A percentile compares a stretch with the other conserved stretches of the same genome.
Conservation (phyloP, 92 coral and sea anemone genomes). For the Pocillopora grandis region DNA sequence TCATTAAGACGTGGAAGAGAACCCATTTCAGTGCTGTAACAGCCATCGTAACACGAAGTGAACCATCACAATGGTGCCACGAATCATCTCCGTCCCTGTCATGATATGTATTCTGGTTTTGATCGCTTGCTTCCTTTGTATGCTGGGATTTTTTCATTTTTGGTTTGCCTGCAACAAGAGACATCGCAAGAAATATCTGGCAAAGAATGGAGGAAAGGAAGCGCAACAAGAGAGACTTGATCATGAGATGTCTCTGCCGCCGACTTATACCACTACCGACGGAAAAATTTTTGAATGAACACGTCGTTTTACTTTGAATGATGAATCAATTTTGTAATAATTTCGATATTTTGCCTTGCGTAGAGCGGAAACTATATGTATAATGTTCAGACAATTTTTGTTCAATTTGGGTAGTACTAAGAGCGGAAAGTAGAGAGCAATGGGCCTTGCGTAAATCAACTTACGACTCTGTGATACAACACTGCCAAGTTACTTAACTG, state of each 20-base stretch:
- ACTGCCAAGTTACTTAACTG: too few species aligned
- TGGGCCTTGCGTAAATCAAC: too few species aligned
- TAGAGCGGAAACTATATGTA: too few species aligned
- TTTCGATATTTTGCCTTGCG: too few species aligned
- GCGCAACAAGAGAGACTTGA: neutral
- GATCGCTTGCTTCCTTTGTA: conserved; percentile 13
- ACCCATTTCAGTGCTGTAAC: neutral
- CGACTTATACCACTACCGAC: neutral
- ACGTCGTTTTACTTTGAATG: too few species aligned
- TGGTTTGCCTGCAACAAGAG: conserved; percentile 32
- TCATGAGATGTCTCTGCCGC: neutral
- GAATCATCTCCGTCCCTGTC: conserved; percentile 9
- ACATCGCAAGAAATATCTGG: conserved; percentile 14
- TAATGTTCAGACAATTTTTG: too few species aligned
- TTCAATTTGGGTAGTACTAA: too few species aligned
- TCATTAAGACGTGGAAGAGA: neutral
- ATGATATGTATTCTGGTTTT: conserved; percentile 21
- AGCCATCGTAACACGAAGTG: neutral
- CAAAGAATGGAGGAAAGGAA: neutral
- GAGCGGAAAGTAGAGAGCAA: too few species aligned
- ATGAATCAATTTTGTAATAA: too few species aligned
- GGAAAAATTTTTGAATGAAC: neutral
- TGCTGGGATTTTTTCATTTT: conserved; percentile 20
- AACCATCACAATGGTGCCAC: conserved; percentile 11
- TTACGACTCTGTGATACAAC: too few species aligned